Base-by-base conservation (phyloP, 2,113 vertebrate species). In the Galemys pyrenaicus region DNA sequence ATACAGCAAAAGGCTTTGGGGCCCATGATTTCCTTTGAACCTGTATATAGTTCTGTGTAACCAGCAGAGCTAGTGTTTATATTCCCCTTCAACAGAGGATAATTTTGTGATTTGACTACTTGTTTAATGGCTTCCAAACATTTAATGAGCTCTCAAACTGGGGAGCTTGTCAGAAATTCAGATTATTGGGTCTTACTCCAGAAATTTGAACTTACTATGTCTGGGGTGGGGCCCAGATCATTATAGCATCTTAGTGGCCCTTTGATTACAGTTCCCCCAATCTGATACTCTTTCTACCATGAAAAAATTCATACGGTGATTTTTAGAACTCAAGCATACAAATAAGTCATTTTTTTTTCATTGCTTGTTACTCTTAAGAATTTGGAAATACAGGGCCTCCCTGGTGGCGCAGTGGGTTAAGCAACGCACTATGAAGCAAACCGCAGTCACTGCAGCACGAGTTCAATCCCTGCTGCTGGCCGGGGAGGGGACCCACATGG, bases 381-480 rank as follows among this genome's bases (percentile, higher is more conserved):
- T 94, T 92, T 94, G 60, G 70, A 92, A 90, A 87, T 65, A 87
- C 35, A n/a, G n/a, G n/a, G n/a, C n/a, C n/a, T n/a, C n/a, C n/a
- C n/a, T n/a, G n/a, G n/a, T n/a, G n/a, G n/a, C n/a, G n/a, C n/a
- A n/a, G n/a, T n/a, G n/a, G n/a, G n/a, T n/a, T n/a, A n/a, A n/a
- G n/a, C n/a, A n/a, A n/a, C n/a, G n/a, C n/a, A n/a, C n/a, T n/a
- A n/a, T n/a, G n/a, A n/a, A n/a, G n/a, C n/a, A n/a, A n/a, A n/a
- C n/a, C n/a, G n/a, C n/a, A n/a, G n/a, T n/a, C n/a, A n/a, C n/a
- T n/a, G n/a, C n/a, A n/a, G n/a, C n/a, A n/a, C n/a, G n/a, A n/a
- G n/a, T n/a, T n/a, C n/a, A n/a, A n/a, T n/a, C n/a, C n/a, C n/a
- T n/a, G n/a, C n/a, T n/a, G n/a, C n/a, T n/a, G n/a, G n/a, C n/a